Conservation (phyloP, 2,888 invertebrate genomes). For the Thecocarcelia acutangulata region DNA sequence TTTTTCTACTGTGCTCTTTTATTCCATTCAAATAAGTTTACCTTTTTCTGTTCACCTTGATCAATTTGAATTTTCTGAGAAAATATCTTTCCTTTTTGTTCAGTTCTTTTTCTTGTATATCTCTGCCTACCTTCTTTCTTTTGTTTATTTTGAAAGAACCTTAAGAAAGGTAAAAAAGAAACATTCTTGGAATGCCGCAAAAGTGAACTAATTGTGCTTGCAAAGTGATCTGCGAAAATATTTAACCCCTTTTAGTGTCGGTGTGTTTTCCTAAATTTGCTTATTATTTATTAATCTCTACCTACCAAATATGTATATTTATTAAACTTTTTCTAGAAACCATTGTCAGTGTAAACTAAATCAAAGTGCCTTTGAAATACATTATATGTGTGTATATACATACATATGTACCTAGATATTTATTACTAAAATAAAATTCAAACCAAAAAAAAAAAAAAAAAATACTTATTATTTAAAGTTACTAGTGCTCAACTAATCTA, state of each 20-base stretch:
- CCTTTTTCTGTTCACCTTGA: background rate
- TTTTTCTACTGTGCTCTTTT: slow-evolving; percentile 20
- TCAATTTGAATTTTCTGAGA: too few species aligned
- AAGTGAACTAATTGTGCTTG: too few species aligned
- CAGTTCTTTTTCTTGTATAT: too few species aligned
- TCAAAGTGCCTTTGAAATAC: slow-evolving; percentile 7
- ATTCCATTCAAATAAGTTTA: background rate
- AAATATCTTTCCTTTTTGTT: too few species aligned
- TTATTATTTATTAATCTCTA: background rate
- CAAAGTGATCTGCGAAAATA: too few species aligned
- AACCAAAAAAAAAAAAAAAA: background rate
- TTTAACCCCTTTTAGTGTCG: slow-evolving; percentile 13
- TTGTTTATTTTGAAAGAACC: too few species aligned
- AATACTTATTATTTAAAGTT: background rate
- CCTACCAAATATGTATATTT: background rate
- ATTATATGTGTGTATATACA: too few species aligned
- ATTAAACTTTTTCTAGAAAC: background rate
- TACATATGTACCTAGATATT: too few species aligned
- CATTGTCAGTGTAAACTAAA: background rate
- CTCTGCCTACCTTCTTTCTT: too few species aligned
- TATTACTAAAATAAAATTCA: background rate
- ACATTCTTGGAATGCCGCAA: too few species aligned
- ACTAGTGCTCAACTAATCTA: background rate
- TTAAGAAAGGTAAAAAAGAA: too few species aligned
- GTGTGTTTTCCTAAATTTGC: slow-evolving; percentile 16